Conservation (phyloP, 2,888 invertebrate genomes). For the Drosophila nr. perissopoda region DNA sequence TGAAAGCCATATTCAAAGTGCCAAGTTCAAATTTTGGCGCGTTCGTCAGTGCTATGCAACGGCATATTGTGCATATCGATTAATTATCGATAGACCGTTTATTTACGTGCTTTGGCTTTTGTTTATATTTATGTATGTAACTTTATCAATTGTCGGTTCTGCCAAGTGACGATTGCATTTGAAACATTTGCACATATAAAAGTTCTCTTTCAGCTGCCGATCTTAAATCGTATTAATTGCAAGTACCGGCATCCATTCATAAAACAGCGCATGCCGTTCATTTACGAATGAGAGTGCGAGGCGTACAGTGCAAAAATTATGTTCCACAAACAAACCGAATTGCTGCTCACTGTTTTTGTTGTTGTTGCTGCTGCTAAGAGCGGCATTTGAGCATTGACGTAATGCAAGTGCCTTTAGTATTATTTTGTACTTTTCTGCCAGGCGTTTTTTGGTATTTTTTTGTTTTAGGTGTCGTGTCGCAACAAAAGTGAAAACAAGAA, state of each 20-base stretch:
- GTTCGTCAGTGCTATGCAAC: constrained; percentile 51
- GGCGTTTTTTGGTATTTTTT: constrained; percentile 44
- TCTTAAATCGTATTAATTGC: constrained; percentile 32
- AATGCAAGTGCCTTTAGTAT: constrained; percentile 54
- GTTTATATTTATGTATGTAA: constrained; percentile 11
- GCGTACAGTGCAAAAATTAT: constrained; percentile 36
- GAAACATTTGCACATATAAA: constrained; percentile 19
- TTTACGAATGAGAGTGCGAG: constrained; percentile 49
- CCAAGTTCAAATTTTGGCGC: constrained; percentile 9
- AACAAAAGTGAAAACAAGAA: constrained; percentile 72
- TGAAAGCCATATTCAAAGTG: constrained; percentile 48
- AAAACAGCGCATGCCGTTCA: constrained; percentile 52
- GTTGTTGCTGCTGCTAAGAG: constrained; percentile 46
- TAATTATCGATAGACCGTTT: constrained; percentile 17
- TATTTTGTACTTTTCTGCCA: constrained; percentile 47
- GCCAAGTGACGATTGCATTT: background rate
- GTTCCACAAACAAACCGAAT: constrained; percentile 73
- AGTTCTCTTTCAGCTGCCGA: constrained; percentile 35
- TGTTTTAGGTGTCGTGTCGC: constrained; percentile 32
- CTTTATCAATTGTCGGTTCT: background rate
- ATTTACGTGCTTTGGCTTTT: constrained; percentile 10
- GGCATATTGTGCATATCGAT: constrained; percentile 23
- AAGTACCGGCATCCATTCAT: constrained; percentile 65
- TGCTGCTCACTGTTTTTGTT: constrained; percentile 40
- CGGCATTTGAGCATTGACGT: constrained; percentile 59